Evolutionary conservation across 2,797 vertebrate genomes (phyloP).

Genomic region (Margarornis squamiger): DNA sequence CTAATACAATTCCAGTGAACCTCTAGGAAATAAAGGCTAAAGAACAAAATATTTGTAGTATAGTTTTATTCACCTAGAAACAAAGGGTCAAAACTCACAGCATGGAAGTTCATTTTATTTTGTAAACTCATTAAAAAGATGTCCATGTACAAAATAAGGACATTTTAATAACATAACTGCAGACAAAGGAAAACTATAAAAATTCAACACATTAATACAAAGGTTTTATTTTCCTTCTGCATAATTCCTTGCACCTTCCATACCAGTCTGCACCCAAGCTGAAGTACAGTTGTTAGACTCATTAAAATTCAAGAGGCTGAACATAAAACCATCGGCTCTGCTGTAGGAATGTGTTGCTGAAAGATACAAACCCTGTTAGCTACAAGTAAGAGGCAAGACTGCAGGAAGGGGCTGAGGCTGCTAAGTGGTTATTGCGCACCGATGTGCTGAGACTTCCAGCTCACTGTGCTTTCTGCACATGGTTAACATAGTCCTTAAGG

Average conservation of each 20-base stretch:
- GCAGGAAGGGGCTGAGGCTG: conserved; percentile 11
- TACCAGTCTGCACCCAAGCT: not conserved
- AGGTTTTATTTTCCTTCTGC: conserved; percentile 25
- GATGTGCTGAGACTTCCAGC: not conserved
- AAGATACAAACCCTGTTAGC: conserved; percentile 26
- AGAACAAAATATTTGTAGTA: not conserved
- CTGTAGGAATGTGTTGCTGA: conserved; percentile 47
- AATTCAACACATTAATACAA: not conserved
- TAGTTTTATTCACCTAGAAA: conserved; percentile 53
- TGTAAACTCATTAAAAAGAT: conserved; percentile 67
- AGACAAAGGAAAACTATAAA: conserved; percentile 45
- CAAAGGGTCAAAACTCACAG: conserved; percentile 28
- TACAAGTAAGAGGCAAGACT: not conserved
- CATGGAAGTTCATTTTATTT: conserved; percentile 42
- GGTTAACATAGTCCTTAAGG: not conserved
- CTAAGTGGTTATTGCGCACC: not conserved
- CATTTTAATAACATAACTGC: not conserved
- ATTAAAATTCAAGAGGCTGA: not conserved
- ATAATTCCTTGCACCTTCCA: not conserved
- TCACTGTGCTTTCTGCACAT: not conserved
- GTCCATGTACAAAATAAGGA: conserved; percentile 30
- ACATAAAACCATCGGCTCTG: conserved; percentile 8
- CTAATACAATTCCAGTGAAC: not conserved
- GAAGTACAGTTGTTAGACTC: not conserved
- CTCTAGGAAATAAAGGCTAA: not conserved